Conservation (phyloP, 2,797 vertebrate genomes). For the Tokudaia tokunoshimensis region DNA sequence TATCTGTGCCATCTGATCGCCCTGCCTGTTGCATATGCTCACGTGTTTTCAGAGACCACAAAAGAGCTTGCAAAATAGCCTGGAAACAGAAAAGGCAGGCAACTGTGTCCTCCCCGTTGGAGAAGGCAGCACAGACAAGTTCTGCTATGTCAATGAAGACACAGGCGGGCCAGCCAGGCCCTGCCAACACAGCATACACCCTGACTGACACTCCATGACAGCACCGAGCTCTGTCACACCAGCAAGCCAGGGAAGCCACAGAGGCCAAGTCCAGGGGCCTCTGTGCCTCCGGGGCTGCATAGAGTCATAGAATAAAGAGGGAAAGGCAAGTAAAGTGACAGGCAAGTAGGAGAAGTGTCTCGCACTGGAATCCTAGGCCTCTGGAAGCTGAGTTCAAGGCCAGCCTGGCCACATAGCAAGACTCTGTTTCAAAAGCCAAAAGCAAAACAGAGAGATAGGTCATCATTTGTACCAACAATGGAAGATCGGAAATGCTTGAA, state of each 20-base stretch:
- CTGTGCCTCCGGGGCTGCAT: neutral
- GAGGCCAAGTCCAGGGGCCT: neutral
- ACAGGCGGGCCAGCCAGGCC: neutral
- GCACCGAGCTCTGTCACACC: neutral
- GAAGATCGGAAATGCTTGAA: neutral
- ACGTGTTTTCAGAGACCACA: neutral
- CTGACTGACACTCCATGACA: neutral
- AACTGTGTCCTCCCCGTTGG: too few species aligned
- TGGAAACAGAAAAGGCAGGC: neutral
- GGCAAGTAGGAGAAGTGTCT: neutral
- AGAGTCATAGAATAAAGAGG: neutral
- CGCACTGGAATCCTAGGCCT: neutral
- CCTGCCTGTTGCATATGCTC: neutral
- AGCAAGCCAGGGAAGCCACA: neutral
- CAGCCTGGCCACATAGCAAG: neutral
- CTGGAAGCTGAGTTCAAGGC: neutral
- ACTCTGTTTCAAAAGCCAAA: neutral
- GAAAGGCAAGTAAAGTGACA: neutral
- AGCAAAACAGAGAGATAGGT: neutral
- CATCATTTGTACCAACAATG: neutral
- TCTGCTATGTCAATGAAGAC: neutral
- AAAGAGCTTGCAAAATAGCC: neutral
- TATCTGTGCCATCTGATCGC: neutral
- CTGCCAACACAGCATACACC: neutral
- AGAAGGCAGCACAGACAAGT: neutral